These are phyloP conservation scores for Macroglossus sobrinus DNA, from an alignment of 2,113 vertebrate species.

Conservation along the genomic window DNA sequence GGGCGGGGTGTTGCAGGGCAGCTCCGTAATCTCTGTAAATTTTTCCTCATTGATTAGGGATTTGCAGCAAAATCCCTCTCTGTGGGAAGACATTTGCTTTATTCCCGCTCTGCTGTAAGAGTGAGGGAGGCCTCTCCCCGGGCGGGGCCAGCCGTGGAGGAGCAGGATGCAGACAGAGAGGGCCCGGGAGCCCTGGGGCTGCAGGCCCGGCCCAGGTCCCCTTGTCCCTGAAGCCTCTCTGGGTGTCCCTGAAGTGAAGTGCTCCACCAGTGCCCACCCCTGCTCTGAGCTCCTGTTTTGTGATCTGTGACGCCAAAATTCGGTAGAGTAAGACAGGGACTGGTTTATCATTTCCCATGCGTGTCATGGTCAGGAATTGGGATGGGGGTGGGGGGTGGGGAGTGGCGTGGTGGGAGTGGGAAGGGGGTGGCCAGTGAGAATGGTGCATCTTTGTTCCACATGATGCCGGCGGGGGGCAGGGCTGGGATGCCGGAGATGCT, in stretches of 20 bases:
- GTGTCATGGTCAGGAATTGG: background rate
- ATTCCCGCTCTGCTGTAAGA: background rate
- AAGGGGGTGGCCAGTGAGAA: accelerated
- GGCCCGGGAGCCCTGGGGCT: background rate
- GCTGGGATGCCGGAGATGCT: accelerated
- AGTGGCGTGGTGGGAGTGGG: too few species aligned
- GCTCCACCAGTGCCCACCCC: accelerated
- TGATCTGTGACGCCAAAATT: background rate
- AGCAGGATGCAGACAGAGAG: background rate
- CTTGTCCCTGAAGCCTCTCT: background rate
- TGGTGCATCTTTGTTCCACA: accelerated
- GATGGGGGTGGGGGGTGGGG: background rate
- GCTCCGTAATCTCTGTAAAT: slow-evolving; percentile 74
- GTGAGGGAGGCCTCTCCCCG: background rate
- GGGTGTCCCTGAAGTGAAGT: background rate
- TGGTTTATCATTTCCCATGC: background rate
- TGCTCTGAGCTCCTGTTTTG: background rate
- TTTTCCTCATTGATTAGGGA: slow-evolving; percentile 68
- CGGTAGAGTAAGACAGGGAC: background rate
- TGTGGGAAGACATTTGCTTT: slow-evolving; percentile 50
- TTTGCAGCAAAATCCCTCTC: slow-evolving; percentile 65
- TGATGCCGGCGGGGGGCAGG: background rate
- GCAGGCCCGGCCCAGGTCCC: background rate
- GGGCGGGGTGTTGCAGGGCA: background rate
- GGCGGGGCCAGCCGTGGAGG: background rate